Base-by-base conservation (phyloP, 2,888 invertebrate genomes). In the Eledona agricola region DNA sequence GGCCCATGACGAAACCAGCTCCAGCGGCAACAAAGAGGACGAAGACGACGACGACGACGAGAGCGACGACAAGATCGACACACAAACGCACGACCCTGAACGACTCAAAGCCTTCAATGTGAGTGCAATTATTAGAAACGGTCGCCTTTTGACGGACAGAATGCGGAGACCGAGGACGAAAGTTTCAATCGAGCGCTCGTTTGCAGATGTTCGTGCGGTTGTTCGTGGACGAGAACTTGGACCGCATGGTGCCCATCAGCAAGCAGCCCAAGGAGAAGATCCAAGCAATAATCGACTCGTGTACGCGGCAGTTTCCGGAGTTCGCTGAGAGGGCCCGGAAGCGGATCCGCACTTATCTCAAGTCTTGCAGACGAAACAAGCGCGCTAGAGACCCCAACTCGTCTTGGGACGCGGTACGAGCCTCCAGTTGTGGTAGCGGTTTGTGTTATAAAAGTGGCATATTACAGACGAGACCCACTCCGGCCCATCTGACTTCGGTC, bases 211-310 rank as follows among this genome's bases (percentile, higher is more conserved):
- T 96, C 78, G 96, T 96, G 56, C 87, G 96, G 25, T 82, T 96
- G 54, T 96, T 96, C 78, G 96, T 96, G 55, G 96, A 96, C 75
- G 96, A 96, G 79, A 96, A 96, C 74, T 81, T 96, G 65, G 96
- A 96, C 76, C 85, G 96, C 72, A 94, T 94, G 82, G 94, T 96
- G 50, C 96, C 96, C 50, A 96, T 96, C 71, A 96, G 96, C 40
- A 95, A 96, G 74, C 96, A 96, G 78, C 96, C 96, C 4, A 96
- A 96, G 75, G 96, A 96, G 76, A 96, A 96, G 80, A 94, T 96
- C 63, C 96, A 96, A 73, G 96, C 96, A 10, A 96, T 96, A 73
- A 93, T 96, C 59, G 96, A 96, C 76, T 96, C 96, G 10, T 96
- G 96, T 79, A 93, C 95, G 57, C 83, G 96, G 65, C 96, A 96